Evolutionary conservation across 2,888 invertebrate species (phyloP).

Genomic region (Platycheirus rosarum): DNA sequence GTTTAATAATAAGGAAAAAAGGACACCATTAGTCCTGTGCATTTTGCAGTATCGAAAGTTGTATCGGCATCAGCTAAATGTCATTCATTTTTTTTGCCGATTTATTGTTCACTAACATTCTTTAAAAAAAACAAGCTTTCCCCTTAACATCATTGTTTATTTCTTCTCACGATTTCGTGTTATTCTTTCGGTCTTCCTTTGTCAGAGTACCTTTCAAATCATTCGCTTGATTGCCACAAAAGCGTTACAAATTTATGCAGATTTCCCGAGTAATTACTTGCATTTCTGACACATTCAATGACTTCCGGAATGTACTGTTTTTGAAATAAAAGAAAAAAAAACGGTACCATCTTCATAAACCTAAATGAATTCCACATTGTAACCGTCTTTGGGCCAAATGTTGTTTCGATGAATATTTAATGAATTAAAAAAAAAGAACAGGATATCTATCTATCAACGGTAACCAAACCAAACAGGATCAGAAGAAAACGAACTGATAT

Average conservation of each 20-base stretch:
- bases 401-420: conserved; percentile 69
- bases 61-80: too few species aligned
- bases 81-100: neutral
- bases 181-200: neutral
- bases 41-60: too few species aligned
- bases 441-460: conserved; percentile 10
- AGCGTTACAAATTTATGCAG: conserved; percentile 9
- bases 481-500: conserved; percentile 12
- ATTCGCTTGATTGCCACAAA: conserved; percentile 16
- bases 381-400: conserved; percentile 59
- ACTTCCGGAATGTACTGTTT: conserved; percentile 18
- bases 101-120: too few species aligned
- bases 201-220: conserved; percentile 1
- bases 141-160: neutral
- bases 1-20: too few species aligned
- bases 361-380: conserved; percentile 53
- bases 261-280: conserved; percentile 1
- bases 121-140: neutral
- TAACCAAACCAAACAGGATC: conserved; percentile 30
- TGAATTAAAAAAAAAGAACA: conserved; percentile 47
- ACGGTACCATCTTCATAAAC: conserved; percentile 31
- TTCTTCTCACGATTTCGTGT: conserved; percentile 22
- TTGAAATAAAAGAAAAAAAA: neutral
- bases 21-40: too few species aligned
- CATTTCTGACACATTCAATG: conserved; percentile 31